Evolutionary conservation across 2,113 vertebrate species (phyloP).

Genomic region (Poeciliopsis occidentalis): DNA sequence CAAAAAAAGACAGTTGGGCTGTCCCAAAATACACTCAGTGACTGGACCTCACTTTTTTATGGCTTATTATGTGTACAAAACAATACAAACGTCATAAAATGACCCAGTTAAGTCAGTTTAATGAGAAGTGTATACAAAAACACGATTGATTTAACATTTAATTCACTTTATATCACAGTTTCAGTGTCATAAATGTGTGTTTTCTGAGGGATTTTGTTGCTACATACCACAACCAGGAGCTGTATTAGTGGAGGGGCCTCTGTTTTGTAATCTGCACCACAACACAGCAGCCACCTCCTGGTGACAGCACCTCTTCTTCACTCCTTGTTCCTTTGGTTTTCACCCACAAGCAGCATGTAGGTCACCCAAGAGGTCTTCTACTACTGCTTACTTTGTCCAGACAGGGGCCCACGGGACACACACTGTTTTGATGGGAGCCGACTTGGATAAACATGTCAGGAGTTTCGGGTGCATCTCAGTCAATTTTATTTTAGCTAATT

Average conservation of each 20-base stretch:
- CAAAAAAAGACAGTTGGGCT: neutral
- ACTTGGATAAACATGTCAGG: neutral
- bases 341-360: conserved; percentile 3
- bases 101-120: neutral
- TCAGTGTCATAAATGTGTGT: neutral
- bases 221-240: neutral
- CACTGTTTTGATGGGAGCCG: no score
- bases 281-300: conserved; percentile 19
- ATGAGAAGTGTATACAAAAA: neutral
- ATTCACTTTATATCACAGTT: neutral
- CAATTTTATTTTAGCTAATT: neutral
- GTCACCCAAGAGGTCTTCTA: neutral
- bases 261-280: conserved; percentile 53
- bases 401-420: neutral
- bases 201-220: neutral
- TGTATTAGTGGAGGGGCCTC: conserved; percentile 14
- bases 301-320: conserved; percentile 19
- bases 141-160: neutral
- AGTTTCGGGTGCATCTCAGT: neutral
- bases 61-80: neutral
- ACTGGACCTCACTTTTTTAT: neutral
- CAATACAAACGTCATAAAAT: neutral
- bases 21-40: neutral
- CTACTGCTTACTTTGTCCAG: neutral
- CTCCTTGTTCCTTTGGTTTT: neutral